phyloP scores from a whole-genome alignment of 2,113 vertebrate genomes.

The Vicugna pacos region DNA sequence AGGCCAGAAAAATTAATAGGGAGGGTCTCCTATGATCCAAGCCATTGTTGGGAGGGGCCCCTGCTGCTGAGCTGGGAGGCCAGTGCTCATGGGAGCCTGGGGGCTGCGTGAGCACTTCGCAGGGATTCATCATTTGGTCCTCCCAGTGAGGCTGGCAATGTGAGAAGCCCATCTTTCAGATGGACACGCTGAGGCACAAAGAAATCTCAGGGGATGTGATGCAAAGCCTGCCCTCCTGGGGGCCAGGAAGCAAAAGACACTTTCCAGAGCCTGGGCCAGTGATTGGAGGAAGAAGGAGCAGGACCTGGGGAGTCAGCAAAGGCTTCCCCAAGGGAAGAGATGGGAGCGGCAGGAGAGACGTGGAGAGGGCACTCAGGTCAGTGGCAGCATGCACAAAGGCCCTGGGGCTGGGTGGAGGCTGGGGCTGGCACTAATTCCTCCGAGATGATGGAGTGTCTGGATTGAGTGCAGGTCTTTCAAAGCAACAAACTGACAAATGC shows the following conservation, averaged over 20 bases:
- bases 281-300: background rate
- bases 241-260: background rate
- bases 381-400: background rate
- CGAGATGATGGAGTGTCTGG: background rate
- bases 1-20: background rate
- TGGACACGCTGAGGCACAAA: background rate
- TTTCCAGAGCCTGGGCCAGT: background rate
- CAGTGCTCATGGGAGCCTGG: background rate
- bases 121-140: background rate
- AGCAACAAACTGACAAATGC: constrained; percentile 7
- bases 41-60: background rate
- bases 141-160: background rate
- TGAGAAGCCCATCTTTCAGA: background rate
- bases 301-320: background rate
- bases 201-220: background rate
- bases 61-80: background rate
- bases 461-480: background rate
- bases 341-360: background rate
- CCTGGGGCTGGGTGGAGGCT: background rate
- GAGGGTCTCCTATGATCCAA: background rate
- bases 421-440: background rate
- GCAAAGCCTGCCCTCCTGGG: background rate
- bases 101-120: background rate
- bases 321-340: background rate
- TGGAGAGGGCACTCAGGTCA: background rate